Evolutionary conservation across 2,888 invertebrate genomes (phyloP).

Genomic region (Toxonevra muliebris): DNA sequence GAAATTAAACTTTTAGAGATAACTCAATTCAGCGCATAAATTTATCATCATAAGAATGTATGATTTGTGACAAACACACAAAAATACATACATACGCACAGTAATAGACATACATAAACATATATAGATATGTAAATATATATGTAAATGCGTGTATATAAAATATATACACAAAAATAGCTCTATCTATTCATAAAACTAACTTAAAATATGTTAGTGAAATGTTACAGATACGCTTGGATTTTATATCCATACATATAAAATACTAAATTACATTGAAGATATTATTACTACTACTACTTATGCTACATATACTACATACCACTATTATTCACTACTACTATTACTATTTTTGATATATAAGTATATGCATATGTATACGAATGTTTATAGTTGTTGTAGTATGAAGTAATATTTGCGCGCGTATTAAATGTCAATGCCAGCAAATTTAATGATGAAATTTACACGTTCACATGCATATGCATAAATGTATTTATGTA

Average conservation of each 20-base stretch:
- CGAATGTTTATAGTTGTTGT: background rate
- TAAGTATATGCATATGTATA: background rate
- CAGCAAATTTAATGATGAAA: slow-evolving; percentile 22
- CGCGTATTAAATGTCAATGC: slow-evolving; percentile 28
- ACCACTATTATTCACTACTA: background rate
- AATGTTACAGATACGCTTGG: too few species aligned
- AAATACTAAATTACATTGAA: slow-evolving; percentile 14
- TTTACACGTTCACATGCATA: background rate
- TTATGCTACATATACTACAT: background rate
- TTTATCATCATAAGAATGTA: too few species aligned
- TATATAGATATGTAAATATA: background rate
- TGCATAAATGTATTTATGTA: background rate
- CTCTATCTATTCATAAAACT: background rate
- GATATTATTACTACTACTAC: background rate
- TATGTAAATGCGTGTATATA: background rate
- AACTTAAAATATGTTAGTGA: too few species aligned
- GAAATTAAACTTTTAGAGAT: too few species aligned
- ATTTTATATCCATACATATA: too few species aligned
- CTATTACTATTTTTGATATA: background rate
- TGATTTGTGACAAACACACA: too few species aligned
- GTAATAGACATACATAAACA: too few species aligned
- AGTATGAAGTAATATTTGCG: background rate
- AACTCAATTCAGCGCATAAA: too few species aligned
- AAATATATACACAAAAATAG: background rate
- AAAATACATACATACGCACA: too few species aligned